A percentile compares a stretch with the other conserved stretches of the same genome.
These are phyloP conservation scores for Atopsyche davidsoni DNA, from an alignment of 1,140 invertebrate genomes.

Conservation along the genomic window DNA sequence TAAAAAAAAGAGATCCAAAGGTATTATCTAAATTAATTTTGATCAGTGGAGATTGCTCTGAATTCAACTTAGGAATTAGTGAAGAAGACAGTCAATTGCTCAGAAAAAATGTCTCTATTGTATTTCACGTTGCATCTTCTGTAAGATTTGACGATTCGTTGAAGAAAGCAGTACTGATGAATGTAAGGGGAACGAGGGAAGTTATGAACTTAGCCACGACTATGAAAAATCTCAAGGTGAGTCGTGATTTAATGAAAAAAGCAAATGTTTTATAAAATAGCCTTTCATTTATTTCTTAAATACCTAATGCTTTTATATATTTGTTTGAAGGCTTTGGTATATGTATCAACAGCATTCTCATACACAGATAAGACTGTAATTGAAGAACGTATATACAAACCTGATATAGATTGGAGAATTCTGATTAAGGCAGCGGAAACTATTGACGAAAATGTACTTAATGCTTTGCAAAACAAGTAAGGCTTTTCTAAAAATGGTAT, in stretches of 20 bases:
- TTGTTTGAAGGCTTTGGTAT: conserved; percentile 39
- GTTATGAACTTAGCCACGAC: conserved; percentile 48
- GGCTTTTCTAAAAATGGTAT: background rate
- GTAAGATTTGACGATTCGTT: conserved; percentile 70
- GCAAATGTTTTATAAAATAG: too few relatives aligned
- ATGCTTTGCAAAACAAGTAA: conserved; percentile 36
- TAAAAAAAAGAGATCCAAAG: conserved; percentile 36
- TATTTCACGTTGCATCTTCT: conserved; percentile 25
- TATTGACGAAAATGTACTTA: conserved; percentile 56
- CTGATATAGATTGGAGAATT: conserved; percentile 60
- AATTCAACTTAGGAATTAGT: conserved; percentile 24
- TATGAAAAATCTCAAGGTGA: conserved; percentile 55
- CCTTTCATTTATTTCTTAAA: too few relatives aligned
- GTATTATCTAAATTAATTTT: conserved; percentile 46
- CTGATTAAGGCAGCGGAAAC: conserved; percentile 63
- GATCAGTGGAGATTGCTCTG: conserved; percentile 55
- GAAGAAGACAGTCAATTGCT: conserved; percentile 35
- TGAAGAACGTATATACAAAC: conserved; percentile 61
- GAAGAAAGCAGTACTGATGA: conserved; percentile 49
- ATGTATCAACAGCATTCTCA: conserved; percentile 62
- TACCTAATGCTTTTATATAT: too few relatives aligned
- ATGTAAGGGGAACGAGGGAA: conserved; percentile 49
- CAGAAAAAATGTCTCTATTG: conserved; percentile 15
- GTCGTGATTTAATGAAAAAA: too few relatives aligned
- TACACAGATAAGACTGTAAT: conserved; percentile 51